These are phyloP conservation scores for Psilopogon haemacephalus DNA, from an alignment of 2,113 vertebrate species.

Conservation along the genomic window DNA sequence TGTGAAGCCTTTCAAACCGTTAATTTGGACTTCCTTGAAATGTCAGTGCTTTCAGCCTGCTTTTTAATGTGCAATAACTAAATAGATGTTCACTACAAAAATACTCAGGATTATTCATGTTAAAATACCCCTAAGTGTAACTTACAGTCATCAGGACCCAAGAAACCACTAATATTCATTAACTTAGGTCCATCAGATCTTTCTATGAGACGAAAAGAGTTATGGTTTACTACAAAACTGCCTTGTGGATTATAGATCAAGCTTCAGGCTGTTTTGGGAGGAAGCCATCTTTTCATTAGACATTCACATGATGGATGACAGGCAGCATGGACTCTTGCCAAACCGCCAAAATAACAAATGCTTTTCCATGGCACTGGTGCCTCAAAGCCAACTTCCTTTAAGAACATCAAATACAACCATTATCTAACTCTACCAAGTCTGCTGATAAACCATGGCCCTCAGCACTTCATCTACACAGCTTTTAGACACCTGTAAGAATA, in stretches of 20 bases:
- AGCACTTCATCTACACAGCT: no score
- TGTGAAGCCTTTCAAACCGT: slow-evolving; percentile 62
- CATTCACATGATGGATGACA: not conserved
- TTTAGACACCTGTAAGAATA: no score
- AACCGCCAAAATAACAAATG: not conserved
- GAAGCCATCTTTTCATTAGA: not conserved
- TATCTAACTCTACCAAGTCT: no score
- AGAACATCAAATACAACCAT: no score
- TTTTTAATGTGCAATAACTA: slow-evolving; percentile 48
- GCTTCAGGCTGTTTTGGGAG: not conserved
- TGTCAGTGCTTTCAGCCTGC: slow-evolving; percentile 44
- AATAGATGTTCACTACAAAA: slow-evolving; percentile 47
- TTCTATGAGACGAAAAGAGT: not conserved
- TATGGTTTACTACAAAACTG: not conserved
- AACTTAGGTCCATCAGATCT: not conserved
- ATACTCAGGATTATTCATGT: slow-evolving; percentile 48
- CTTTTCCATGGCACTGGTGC: not conserved
- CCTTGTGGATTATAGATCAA: not conserved
- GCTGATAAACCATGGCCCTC: no score
- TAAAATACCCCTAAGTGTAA: slow-evolving; percentile 26
- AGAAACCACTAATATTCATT: slow-evolving; percentile 5
- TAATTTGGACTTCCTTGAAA: slow-evolving; percentile 56
- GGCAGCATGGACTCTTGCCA: not conserved
- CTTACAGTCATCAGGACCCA: slow-evolving; percentile 28
- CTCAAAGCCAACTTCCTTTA: not conserved